Conservation (phyloP, 2,797 vertebrate species). For the Sebastolobus alascanus region DNA sequence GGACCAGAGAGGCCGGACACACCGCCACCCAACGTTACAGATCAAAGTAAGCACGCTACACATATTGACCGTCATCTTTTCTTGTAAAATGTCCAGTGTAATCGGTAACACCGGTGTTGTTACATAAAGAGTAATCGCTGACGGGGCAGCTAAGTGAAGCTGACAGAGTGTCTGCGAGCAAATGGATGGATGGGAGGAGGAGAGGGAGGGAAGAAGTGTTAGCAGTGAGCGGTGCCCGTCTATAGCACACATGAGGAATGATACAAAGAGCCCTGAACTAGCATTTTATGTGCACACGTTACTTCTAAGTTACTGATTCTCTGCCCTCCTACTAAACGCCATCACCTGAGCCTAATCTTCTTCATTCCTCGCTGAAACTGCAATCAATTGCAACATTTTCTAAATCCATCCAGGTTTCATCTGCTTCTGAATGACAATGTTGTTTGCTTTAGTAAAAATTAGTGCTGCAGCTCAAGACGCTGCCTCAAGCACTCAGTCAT, state of each 20-base stretch:
- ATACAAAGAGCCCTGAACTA: background rate
- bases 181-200: constrained; percentile 25
- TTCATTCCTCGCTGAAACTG: background rate
- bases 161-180: constrained; percentile 32
- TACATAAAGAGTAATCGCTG: constrained; percentile 34
- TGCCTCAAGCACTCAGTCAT: background rate
- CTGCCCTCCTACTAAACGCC: background rate
- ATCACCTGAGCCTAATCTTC: background rate
- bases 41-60: no score
- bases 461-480: background rate
- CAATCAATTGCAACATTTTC: background rate
- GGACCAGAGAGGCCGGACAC: no score
- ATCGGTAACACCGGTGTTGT: background rate
- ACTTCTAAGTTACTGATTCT: background rate
- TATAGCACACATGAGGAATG: background rate
- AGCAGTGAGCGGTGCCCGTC: background rate
- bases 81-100: no score
- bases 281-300: background rate
- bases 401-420: background rate
- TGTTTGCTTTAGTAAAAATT: constrained; percentile 16
- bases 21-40: no score
- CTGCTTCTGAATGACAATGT: background rate
- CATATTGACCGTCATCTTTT: no score
- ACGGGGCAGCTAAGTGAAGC: constrained; percentile 37
- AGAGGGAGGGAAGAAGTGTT: constrained; percentile 10